phyloP scores from a whole-genome alignment of 2,113 vertebrate genomes.

The Lepisosteus osseus region DNA sequence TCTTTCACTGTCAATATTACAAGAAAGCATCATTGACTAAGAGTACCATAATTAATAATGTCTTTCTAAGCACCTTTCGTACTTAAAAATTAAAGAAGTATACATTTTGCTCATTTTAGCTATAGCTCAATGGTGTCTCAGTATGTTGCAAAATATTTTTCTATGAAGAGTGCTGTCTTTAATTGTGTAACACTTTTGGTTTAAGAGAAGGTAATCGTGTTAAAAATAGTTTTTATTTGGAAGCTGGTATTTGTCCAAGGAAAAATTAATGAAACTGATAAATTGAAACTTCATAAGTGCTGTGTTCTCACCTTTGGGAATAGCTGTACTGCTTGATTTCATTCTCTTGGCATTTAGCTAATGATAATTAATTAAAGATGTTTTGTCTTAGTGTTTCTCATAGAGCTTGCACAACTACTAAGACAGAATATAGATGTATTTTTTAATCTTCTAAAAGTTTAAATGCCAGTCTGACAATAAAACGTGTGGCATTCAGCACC shows the following conservation, averaged over 20 bases:
- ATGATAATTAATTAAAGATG: slow-evolving; percentile 36
- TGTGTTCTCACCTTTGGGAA: slow-evolving; percentile 11
- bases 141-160: too few relatives aligned
- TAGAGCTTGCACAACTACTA: slow-evolving; percentile 6
- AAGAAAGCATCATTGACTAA: too few relatives aligned
- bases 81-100: too few relatives aligned
- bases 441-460: slow-evolving; percentile 26
- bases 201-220: too few relatives aligned
- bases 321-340: slow-evolving; percentile 22
- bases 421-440: slow-evolving; percentile 41
- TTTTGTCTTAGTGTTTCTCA: slow-evolving; percentile 37
- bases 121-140: too few relatives aligned
- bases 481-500: slow-evolving; percentile 16
- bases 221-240: slow-evolving; percentile 8
- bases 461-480: slow-evolving; percentile 23
- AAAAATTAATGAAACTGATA: slow-evolving; percentile 22
- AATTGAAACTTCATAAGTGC: slow-evolving; percentile 4
- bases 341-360: slow-evolving; percentile 30
- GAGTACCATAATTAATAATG: too few relatives aligned
- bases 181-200: too few relatives aligned
- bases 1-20: too few relatives aligned
- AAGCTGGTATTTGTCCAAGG: slow-evolving; percentile 23
- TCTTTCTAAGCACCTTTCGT: too few relatives aligned
- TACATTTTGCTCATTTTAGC: too few relatives aligned
- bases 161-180: too few relatives aligned